Percentiles rank a stretch among this genome's conserved stretches.
Conservation (phyloP, 2,888 invertebrate species). For the Azorinus chamasolen region DNA sequence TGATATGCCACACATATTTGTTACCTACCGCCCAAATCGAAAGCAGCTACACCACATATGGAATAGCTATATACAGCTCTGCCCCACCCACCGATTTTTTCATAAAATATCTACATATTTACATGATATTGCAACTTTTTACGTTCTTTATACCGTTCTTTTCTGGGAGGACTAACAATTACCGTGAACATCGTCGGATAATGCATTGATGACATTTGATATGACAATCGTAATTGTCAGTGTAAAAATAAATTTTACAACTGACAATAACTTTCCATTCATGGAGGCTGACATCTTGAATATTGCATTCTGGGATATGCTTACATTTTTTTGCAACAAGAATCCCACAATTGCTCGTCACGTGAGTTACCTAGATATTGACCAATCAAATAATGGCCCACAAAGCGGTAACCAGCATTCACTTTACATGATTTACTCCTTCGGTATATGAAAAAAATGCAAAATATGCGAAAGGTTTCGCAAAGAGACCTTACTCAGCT, state of each 20-base stretch:
- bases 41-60: no score
- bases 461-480: no score
- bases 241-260: conserved; percentile 30
- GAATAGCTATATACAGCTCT: no score
- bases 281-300: conserved; percentile 74
- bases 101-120: no score
- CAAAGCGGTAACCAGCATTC: conserved; percentile 59
- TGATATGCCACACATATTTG: no score
- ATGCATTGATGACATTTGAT: conserved; percentile 34
- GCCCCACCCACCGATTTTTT: no score
- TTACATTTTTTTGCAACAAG: conserved; percentile 64
- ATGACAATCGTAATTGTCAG: conserved; percentile 14
- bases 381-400: conserved; percentile 63
- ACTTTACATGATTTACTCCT: conserved; percentile 10
- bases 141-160: no score
- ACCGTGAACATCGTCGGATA: conserved; percentile 43
- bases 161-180: conserved; percentile 53
- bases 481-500: no score
- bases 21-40: no score
- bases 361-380: conserved; percentile 61
- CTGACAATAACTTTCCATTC: conserved; percentile 9
- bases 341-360: conserved; percentile 63
- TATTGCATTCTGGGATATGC: conserved; percentile 72
- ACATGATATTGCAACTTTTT: no score
- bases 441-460: not conserved